These are phyloP conservation scores for Vimba vimba DNA, from an alignment of 2,113 vertebrate genomes.

Conservation along the genomic window DNA sequence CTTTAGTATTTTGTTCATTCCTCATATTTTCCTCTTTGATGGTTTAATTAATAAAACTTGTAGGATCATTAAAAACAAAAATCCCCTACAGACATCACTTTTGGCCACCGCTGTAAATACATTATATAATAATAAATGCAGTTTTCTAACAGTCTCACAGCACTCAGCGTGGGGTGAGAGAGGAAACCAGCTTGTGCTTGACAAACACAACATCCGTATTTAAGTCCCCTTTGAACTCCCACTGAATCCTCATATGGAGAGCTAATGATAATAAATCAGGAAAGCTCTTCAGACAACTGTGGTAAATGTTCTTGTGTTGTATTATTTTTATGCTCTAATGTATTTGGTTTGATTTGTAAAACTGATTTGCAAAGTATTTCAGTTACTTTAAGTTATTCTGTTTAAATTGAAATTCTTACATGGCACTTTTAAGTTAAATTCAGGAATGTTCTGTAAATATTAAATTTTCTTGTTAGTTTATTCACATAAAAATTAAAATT, in stretches of 20 bases:
- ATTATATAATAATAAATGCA: not conserved
- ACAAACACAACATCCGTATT: conserved; percentile 11
- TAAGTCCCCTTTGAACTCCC: conserved; percentile 1
- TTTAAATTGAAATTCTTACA: no score
- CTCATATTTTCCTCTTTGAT: no score
- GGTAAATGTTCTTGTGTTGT: not conserved
- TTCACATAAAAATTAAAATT: no score
- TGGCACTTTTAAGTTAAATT: not conserved
- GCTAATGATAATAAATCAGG: not conserved
- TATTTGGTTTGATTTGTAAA: not conserved
- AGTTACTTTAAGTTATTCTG: not conserved
- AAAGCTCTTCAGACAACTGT: not conserved
- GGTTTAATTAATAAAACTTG: no score
- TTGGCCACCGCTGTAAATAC: no score
- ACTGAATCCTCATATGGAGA: not conserved
- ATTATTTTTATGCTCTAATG: not conserved
- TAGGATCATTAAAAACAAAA: no score
- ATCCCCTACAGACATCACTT: no score
- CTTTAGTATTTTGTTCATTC: no score
- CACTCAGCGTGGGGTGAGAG: not conserved
- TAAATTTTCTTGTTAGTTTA: no score
- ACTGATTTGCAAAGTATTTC: not conserved
- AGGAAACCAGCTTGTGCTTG: conserved; percentile 8
- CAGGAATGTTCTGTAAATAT: not conserved
- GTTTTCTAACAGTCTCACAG: not conserved